Evolutionary conservation across 2,797 vertebrate species (phyloP).

Genomic region (Alca torda): DNA sequence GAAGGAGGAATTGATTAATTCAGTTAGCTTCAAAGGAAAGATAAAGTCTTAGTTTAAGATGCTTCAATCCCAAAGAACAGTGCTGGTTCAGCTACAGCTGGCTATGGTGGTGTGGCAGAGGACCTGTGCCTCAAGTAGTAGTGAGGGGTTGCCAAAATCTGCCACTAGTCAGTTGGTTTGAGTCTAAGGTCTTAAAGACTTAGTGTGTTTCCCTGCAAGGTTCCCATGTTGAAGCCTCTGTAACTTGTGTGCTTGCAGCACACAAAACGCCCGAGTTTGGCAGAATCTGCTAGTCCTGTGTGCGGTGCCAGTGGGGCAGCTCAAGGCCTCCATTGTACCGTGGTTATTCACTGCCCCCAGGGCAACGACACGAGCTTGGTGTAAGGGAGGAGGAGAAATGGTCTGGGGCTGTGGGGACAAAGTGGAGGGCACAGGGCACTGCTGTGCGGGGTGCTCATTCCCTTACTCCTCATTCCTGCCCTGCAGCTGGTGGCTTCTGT

Average conservation of each 20-base stretch:
- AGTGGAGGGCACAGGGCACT: rapidly evolving
- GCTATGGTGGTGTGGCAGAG: neutral
- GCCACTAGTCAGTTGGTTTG: neutral
- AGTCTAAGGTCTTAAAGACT: neutral
- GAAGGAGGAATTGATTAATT: conserved; percentile 35
- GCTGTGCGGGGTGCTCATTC: neutral
- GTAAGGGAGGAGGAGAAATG: neutral
- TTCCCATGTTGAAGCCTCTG: neutral
- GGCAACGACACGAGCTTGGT: neutral
- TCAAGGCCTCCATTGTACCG: neutral
- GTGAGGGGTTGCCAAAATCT: neutral
- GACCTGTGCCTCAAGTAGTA: neutral
- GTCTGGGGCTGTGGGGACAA: neutral
- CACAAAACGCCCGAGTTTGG: neutral
- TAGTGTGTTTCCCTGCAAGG: neutral
- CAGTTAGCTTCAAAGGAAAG: neutral
- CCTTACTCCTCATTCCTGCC: neutral
- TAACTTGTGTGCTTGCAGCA: neutral
- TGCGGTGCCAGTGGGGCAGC: neutral
- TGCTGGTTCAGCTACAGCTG: neutral
- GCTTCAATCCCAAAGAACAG: neutral
- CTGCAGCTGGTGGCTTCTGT: neutral
- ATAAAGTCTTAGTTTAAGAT: neutral
- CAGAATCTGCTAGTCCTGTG: neutral
- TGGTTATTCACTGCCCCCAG: neutral